Evolutionary conservation across 1,140 invertebrate species (phyloP), one percentile per base, ranked within the genome.

Genomic region (Steinernema feltiae): DNA sequence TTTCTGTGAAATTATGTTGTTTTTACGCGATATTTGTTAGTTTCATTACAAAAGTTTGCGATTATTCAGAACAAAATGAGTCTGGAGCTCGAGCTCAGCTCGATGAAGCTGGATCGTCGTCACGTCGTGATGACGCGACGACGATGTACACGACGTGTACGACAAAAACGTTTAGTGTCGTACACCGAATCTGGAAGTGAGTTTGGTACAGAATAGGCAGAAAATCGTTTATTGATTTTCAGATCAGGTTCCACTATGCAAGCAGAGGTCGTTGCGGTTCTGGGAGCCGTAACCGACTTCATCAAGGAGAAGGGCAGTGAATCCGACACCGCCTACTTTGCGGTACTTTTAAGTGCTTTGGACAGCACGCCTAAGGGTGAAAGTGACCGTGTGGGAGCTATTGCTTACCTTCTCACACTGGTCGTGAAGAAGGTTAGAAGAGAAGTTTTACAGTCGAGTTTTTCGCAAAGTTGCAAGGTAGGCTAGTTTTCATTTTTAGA

Each of bases 241-340:
- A 80, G 79, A 72, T 80, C 92, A 18, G 91, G 92, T 76, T 95
- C 94, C 53, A 89, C 90, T 29, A 83, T 94, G 0, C 94, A 97
- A 83, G 95, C 95, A 86, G 92, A 97, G 88, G 95, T 97, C 92
- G 85, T 97, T 48, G 94, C 94, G 2, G 91, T 96, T 27, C 86
- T 98, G 48, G 93, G 93, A 15, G 93, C 94, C 12, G 90, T 97
- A 0, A 93, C 94, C 1, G 94, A 97, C 87, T 90, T 95, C 1
- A 95, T 98, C 75, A 94, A 94, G 84, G 90, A 91, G 78, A 91
- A 92, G 78, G 94, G 94, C 15, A 90, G 89, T 32, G 94, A 96
- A 87, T 90, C 91, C 1, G 92, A 93, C 69, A 94, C 93, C 0
- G 94, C 97, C 88, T 98, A 97, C 89, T 97, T 94, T 89, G 92